A percentile compares a stretch with the other conserved stretches of the same genome.
Conservation (phyloP, 2,113 vertebrate species). For the Dipodomys ordii region DNA sequence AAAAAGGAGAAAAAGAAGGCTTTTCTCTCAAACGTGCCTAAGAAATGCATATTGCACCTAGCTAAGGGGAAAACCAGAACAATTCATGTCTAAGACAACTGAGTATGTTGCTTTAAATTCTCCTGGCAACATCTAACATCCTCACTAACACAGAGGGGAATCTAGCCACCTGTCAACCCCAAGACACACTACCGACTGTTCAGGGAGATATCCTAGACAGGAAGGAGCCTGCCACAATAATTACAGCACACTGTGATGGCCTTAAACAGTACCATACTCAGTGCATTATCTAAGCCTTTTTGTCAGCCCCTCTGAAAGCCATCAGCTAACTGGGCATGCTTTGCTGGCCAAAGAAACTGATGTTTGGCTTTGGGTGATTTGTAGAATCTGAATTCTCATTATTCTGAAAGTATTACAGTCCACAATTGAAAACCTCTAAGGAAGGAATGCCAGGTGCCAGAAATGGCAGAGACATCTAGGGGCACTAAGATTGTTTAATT, state of each 20-base stretch:
- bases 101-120: slow-evolving; percentile 79
- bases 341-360: slow-evolving; percentile 78
- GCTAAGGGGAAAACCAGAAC: slow-evolving; percentile 47
- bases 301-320: slow-evolving; percentile 79
- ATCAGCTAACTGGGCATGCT: slow-evolving; percentile 73
- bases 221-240: slow-evolving; percentile 82
- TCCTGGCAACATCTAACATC: slow-evolving; percentile 75
- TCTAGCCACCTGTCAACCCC: slow-evolving; percentile 82
- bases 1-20: slow-evolving; percentile 7
- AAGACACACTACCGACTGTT: slow-evolving; percentile 81
- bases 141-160: slow-evolving; percentile 75
- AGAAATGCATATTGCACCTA: slow-evolving; percentile 57
- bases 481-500: slow-evolving; percentile 72
- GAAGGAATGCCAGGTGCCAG: slow-evolving; percentile 71
- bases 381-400: slow-evolving; percentile 77
- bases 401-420: slow-evolving; percentile 73
- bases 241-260: slow-evolving; percentile 74
- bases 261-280: slow-evolving; percentile 73
- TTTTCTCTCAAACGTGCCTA: slow-evolving; percentile 55
- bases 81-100: slow-evolving; percentile 69
- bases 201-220: slow-evolving; percentile 79
- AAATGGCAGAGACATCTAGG: slow-evolving; percentile 70
- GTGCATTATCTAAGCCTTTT: slow-evolving; percentile 74
- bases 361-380: slow-evolving; percentile 78
- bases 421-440: slow-evolving; percentile 67